Percentiles rank a stretch among this genome's conserved stretches.
phyloP scores from a whole-genome alignment of 2,797 vertebrate species.

The Thaleichthys pacificus region DNA sequence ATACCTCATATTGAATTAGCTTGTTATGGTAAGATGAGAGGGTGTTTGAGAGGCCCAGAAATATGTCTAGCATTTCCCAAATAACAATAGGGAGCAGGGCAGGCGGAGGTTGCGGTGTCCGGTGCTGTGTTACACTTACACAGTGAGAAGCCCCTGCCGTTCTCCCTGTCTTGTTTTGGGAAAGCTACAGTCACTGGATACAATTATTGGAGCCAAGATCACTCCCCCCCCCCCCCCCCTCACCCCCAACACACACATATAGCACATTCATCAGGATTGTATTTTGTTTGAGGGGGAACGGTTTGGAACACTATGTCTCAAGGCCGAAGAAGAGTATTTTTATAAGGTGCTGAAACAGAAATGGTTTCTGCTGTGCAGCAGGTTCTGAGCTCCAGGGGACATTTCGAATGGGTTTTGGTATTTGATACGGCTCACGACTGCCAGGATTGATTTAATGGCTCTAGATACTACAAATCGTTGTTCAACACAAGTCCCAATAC shows the following conservation, averaged over 20 bases:
- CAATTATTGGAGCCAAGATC: conserved; percentile 21
- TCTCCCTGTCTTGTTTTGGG: conserved; percentile 42
- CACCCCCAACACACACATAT: neutral
- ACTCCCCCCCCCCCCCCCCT: neutral
- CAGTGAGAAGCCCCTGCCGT: conserved; percentile 35
- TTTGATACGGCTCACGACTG: neutral
- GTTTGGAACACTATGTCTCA: conserved; percentile 13
- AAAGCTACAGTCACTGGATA: conserved; percentile 20
- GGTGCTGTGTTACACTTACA: conserved; percentile 45
- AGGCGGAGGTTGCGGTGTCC: conserved; percentile 40
- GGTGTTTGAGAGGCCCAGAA: conserved; percentile 59
- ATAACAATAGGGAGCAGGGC: conserved; percentile 51
- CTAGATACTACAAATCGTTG: conserved; percentile 8
- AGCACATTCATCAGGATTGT: conserved; percentile 38
- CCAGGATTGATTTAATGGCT: conserved; percentile 4
- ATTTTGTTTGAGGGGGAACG: conserved; percentile 35
- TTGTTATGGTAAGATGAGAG: conserved; percentile 67
- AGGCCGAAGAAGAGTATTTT: conserved; percentile 24
- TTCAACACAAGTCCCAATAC: neutral
- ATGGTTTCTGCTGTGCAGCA: neutral
- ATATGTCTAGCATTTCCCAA: conserved; percentile 61
- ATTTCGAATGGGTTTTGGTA: conserved; percentile 2
- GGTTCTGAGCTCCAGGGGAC: neutral
- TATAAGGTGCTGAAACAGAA: conserved; percentile 29
- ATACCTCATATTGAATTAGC: conserved; percentile 60